Evolutionary conservation across 92 coral and sea anemone genomes (phyloP).

Genomic region (Epizoanthus illoricatus): DNA sequence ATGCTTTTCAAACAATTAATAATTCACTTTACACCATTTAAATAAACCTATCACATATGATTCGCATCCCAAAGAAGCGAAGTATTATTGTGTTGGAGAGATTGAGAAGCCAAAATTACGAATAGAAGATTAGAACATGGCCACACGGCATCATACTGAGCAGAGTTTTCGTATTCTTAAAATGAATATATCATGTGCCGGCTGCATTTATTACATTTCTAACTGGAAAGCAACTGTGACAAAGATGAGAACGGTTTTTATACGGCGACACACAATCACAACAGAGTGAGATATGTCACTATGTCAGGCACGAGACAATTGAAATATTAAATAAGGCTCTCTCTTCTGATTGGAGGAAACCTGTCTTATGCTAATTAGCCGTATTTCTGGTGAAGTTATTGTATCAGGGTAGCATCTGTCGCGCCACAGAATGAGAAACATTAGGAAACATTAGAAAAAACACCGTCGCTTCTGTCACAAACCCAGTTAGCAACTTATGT

Average conservation of each 20-base stretch:
- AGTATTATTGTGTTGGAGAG: slow-evolving; percentile 17
- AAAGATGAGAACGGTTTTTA: slow-evolving; percentile 1
- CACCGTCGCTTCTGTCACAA: slow-evolving; percentile 61
- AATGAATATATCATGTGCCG: too few species aligned
- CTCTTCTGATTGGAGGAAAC: slow-evolving; percentile 27
- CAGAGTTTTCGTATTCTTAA: too few species aligned
- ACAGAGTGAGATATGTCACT: neutral
- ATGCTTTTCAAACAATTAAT: slow-evolving; percentile 37
- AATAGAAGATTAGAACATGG: too few species aligned
- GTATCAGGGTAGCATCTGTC: slow-evolving; percentile 78
- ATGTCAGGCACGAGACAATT: neutral
- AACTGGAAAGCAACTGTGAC: neutral
- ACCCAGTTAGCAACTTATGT: slow-evolving; percentile 59
- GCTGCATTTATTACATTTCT: too few species aligned
- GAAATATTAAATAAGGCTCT: slow-evolving; percentile 9
- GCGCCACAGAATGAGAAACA: slow-evolving; percentile 72
- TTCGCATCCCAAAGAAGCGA: neutral
- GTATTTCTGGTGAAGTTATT: slow-evolving; percentile 71
- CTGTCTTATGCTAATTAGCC: slow-evolving; percentile 51
- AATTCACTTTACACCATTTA: slow-evolving; percentile 36
- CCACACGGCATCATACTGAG: neutral
- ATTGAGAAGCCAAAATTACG: slow-evolving; percentile 14
- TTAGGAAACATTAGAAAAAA: slow-evolving; percentile 54
- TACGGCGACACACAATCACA: neutral
- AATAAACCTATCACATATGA: slow-evolving; percentile 28